A percentile compares a stretch with the other conserved stretches of the same genome.
These are phyloP conservation scores for Tachina fera DNA, from an alignment of 2,888 invertebrate species.

Conservation along the genomic window DNA sequence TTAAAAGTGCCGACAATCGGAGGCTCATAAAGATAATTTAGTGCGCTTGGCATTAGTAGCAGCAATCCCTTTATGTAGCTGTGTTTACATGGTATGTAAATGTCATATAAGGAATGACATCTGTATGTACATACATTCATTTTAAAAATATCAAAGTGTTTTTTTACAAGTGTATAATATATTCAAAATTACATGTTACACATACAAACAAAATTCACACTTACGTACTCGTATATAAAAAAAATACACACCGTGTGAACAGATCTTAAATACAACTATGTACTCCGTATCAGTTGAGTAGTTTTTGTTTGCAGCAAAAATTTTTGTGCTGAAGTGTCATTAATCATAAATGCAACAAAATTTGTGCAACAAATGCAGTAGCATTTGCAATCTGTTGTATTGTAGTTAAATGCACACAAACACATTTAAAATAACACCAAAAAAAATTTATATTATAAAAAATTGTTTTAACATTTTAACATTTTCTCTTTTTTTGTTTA, in stretches of 20 bases:
- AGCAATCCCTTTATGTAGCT: constrained; percentile 15
- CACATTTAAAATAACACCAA: constrained; percentile 43
- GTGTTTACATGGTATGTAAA: neutral
- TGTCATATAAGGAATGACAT: no score
- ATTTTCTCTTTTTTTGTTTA: no score
- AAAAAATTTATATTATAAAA: no score
- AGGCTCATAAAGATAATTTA: constrained; percentile 14
- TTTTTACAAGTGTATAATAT: no score
- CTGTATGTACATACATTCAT: neutral
- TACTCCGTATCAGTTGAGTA: constrained; percentile 23
- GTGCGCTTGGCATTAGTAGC: constrained; percentile 9
- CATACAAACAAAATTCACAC: no score
- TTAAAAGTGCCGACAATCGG: constrained; percentile 44
- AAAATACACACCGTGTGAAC: constrained; percentile 3
- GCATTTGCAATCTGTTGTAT: constrained; percentile 29
- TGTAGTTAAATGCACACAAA: constrained; percentile 56
- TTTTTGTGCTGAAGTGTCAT: constrained; percentile 62
- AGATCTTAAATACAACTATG: neutral
- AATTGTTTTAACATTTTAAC: no score
- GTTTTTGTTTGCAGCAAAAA: constrained; percentile 38
- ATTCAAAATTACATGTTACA: no score
- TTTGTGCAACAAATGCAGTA: constrained; percentile 52
- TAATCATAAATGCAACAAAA: constrained; percentile 69
- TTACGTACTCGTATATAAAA: neutral
- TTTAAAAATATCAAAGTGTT: no score